Conservation (phyloP, 2,888 invertebrate species). For the Cerastis rubricosa region DNA sequence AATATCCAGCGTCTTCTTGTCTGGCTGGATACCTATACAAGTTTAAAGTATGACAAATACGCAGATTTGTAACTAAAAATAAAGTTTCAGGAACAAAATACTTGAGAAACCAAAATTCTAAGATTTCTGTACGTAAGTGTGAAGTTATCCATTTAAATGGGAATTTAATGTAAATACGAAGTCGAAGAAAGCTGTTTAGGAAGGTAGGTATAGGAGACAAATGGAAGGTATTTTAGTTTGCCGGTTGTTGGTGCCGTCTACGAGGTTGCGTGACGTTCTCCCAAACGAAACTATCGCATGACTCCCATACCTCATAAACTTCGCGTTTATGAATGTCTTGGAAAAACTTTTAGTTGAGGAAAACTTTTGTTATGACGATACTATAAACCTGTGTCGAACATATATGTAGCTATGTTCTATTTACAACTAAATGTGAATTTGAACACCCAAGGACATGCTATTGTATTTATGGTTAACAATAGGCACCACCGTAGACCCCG, state of each 20-base stretch:
- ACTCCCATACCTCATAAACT: conserved; percentile 76
- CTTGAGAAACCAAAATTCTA: neutral
- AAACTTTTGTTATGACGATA: conserved; percentile 71
- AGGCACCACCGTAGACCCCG: neutral
- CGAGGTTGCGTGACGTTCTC: conserved; percentile 74
- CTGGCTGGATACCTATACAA: neutral
- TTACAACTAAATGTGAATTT: conserved; percentile 43
- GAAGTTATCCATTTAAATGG: conserved; percentile 46
- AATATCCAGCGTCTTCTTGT: neutral
- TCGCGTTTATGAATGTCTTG: conserved; percentile 76
- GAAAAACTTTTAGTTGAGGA: conserved; percentile 71
- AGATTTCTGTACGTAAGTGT: conserved; percentile 31
- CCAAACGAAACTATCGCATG: conserved; percentile 78
- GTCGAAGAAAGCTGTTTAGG: conserved; percentile 45
- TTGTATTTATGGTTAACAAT: conserved; percentile 4
- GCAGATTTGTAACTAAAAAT: neutral
- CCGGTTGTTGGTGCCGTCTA: conserved; percentile 56
- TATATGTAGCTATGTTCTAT: conserved; percentile 32
- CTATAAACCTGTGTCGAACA: conserved; percentile 55
- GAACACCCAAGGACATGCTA: conserved; percentile 36
- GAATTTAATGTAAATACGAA: conserved; percentile 53
- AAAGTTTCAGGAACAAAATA: neutral
- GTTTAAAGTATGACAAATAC: neutral
- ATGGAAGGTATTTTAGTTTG: conserved; percentile 67
- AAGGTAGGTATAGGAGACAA: conserved; percentile 65